Evolutionary conservation across 2,888 invertebrate species (phyloP).

Genomic region (Mellilla xanthometata): DNA sequence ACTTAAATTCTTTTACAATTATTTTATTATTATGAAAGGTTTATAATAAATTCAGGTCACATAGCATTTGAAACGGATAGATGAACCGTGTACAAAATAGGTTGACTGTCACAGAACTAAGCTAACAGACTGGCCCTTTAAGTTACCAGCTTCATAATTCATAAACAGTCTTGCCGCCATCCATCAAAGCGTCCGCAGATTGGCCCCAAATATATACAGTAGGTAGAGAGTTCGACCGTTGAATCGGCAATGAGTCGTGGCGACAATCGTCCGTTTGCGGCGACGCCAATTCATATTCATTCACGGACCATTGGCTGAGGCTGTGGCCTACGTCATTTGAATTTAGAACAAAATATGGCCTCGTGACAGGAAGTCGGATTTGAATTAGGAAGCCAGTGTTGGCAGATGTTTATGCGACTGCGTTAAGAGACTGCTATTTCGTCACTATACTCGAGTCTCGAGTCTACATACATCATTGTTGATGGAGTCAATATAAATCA

Average conservation of each 20-base stretch:
- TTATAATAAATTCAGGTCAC: too few relatives aligned
- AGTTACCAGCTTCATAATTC: conserved; percentile 2
- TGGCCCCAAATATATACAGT: conserved; percentile 48
- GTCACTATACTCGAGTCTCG: too few relatives aligned
- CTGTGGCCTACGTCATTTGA: conserved; percentile 17
- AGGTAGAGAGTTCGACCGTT: conserved; percentile 59
- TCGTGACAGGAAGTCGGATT: not conserved
- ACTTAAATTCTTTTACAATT: too few relatives aligned
- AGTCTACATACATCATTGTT: too few relatives aligned
- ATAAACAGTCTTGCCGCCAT: conserved; percentile 13
- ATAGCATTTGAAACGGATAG: too few relatives aligned
- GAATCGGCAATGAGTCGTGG: conserved; percentile 62
- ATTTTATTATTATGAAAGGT: too few relatives aligned
- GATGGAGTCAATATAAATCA: too few relatives aligned
- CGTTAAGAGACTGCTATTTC: too few relatives aligned
- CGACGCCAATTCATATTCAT: conserved; percentile 71
- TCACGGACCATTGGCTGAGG: conserved; percentile 41
- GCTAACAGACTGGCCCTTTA: not conserved
- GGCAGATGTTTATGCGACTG: not conserved
- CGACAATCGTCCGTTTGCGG: conserved; percentile 75
- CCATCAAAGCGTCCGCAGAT: conserved; percentile 35
- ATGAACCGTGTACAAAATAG: too few relatives aligned
- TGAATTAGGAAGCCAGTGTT: not conserved
- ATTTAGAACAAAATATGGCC: conserved; percentile 13
- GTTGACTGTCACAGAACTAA: too few relatives aligned